Percentiles rank a stretch among this genome's conserved stretches.
phyloP scores from a whole-genome alignment of 2,797 vertebrate genomes.

The Brachyrhaphis roseni region DNA sequence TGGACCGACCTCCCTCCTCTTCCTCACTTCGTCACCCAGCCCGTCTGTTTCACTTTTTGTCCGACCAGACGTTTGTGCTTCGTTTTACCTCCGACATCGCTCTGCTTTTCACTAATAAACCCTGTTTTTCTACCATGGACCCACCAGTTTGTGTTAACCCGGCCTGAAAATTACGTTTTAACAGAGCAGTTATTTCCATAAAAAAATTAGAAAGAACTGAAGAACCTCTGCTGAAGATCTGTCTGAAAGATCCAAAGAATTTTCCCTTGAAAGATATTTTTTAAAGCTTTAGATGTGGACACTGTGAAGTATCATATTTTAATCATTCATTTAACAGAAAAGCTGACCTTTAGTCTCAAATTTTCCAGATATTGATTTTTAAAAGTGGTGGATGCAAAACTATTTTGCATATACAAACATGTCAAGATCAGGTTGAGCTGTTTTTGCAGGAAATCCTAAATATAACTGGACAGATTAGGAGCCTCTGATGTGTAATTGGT shows the following conservation, averaged over 20 bases:
- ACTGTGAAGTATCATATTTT: not conserved
- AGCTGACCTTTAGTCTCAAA: not conserved
- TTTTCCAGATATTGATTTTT: not conserved
- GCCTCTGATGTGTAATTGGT: no score
- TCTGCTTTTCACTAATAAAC: not conserved
- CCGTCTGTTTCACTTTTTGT: not conserved
- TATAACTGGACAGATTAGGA: no score
- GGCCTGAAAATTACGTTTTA: not conserved
- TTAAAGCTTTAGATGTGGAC: not conserved
- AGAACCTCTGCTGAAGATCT: not conserved
- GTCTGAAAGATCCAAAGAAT: not conserved
- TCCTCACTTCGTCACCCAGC: conserved; percentile 11
- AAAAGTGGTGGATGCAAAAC: not conserved
- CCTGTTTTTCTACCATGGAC: conserved; percentile 26
- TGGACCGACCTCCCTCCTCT: conserved; percentile 32
- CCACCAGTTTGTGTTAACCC: not conserved
- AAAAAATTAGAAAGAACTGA: not conserved
- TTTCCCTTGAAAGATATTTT: not conserved
- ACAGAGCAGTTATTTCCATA: not conserved
- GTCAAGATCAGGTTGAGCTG: no score
- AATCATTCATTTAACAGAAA: not conserved
- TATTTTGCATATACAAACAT: no score
- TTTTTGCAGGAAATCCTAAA: no score
- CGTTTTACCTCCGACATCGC: not conserved
- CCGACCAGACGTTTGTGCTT: conserved; percentile 6